These are phyloP conservation scores for Oikopleura albicans DNA, from an alignment of 23 tunicate species.

Conservation along the genomic window DNA sequence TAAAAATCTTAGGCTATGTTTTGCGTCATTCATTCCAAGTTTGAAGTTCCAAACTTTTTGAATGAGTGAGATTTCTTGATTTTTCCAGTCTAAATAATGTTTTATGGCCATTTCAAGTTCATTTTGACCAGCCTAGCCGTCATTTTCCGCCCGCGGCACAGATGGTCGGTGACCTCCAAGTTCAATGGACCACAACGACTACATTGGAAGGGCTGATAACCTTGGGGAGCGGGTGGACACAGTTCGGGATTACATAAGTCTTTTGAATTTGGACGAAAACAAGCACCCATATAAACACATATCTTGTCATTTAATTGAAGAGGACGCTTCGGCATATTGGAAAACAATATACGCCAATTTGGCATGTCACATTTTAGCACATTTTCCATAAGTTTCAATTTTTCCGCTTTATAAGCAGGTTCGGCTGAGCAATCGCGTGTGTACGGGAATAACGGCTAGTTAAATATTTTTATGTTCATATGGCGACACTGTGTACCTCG, in stretches of 20 bases:
- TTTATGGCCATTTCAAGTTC: too few relatives aligned
- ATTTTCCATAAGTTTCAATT: neutral
- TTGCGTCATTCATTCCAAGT: too few relatives aligned
- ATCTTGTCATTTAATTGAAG: neutral
- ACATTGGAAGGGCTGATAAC: neutral
- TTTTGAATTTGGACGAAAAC: neutral
- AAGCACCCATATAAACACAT: neutral
- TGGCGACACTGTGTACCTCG: too few relatives aligned
- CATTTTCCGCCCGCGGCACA: neutral
- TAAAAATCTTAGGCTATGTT: too few relatives aligned
- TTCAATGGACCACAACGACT: constrained; percentile 27
- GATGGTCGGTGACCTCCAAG: constrained; percentile 18
- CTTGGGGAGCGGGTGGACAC: constrained; percentile 18
- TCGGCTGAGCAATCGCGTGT: neutral
- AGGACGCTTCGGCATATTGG: neutral
- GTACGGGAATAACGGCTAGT: constrained; percentile 6
- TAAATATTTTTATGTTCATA: too few relatives aligned
- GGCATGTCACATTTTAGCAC: constrained; percentile 10
- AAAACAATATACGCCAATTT: neutral
- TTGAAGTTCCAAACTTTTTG: too few relatives aligned
- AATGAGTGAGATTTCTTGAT: too few relatives aligned
- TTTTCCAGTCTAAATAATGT: too few relatives aligned
- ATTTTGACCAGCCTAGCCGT: too few relatives aligned
- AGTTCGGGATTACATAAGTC: neutral
- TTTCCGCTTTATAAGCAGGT: neutral